phyloP scores from a whole-genome alignment of 2,888 invertebrate genomes.

The Disparrhopalites patrizii region DNA sequence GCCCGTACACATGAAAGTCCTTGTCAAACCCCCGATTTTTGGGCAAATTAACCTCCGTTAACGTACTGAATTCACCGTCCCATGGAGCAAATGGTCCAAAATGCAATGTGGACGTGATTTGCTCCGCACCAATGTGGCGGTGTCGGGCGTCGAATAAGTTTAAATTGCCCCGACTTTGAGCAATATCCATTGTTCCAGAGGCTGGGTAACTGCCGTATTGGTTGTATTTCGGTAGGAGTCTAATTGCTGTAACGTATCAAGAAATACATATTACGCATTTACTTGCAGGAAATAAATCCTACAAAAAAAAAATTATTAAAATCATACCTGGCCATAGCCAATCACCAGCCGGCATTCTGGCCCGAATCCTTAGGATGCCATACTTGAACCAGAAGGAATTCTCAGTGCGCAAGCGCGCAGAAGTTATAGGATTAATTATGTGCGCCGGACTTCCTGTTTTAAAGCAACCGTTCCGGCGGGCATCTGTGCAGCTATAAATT shows the following conservation, averaged over 20 bases:
- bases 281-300: not conserved
- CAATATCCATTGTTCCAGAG: slow-evolving; percentile 68
- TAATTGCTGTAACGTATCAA: not conserved
- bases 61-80: not conserved
- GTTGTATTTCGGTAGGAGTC: slow-evolving; percentile 48
- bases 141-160: slow-evolving; percentile 50
- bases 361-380: slow-evolving; percentile 62
- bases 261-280: not conserved
- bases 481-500: slow-evolving; percentile 50
- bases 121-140: slow-evolving; percentile 50
- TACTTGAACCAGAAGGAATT: slow-evolving; percentile 64
- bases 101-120: slow-evolving; percentile 1
- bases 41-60: slow-evolving; percentile 49
- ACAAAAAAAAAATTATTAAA: not conserved
- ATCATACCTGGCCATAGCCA: slow-evolving; percentile 61
- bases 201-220: slow-evolving; percentile 66
- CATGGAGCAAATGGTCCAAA: slow-evolving; percentile 57
- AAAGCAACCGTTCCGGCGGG: slow-evolving; percentile 57
- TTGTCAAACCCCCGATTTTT: slow-evolving; percentile 52
- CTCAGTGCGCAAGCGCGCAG: slow-evolving; percentile 62
- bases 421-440: slow-evolving; percentile 64
- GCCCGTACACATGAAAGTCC: slow-evolving; percentile 63
- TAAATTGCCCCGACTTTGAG: slow-evolving; percentile 64
- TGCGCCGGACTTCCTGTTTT: slow-evolving; percentile 56
- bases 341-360: slow-evolving; percentile 67